These are phyloP conservation scores for Dicrostonyx torquatus DNA, from an alignment of 2,797 vertebrate genomes.

Conservation along the genomic window DNA sequence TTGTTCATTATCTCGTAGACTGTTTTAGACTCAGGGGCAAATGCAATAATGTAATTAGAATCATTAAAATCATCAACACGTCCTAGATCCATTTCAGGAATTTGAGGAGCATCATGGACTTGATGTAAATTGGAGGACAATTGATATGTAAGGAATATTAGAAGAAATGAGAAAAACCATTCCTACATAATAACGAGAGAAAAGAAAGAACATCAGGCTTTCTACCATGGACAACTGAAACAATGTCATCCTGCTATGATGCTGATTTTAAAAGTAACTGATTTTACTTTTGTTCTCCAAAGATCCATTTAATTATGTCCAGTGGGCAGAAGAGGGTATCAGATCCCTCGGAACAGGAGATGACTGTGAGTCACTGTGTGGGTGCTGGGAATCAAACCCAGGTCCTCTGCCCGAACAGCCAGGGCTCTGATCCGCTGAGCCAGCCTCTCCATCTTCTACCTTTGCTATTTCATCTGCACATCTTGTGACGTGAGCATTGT, in stretches of 20 bases:
- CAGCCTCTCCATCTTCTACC: background rate
- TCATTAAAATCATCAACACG: slow-evolving; percentile 72
- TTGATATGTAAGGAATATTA: background rate
- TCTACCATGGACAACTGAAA: background rate
- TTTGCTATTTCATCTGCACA: background rate
- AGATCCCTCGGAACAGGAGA: no score
- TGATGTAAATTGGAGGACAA: slow-evolving; percentile 53
- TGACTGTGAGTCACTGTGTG: background rate
- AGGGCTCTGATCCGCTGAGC: background rate
- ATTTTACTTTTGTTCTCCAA: background rate
- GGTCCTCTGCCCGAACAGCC: background rate
- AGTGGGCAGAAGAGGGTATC: background rate
- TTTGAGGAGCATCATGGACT: slow-evolving; percentile 23
- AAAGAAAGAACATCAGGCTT: background rate
- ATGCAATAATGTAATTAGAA: slow-evolving; percentile 63
- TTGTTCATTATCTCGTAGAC: slow-evolving; percentile 73
- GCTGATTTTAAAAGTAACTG: background rate
- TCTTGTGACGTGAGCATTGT: background rate
- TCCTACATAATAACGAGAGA: slow-evolving; percentile 54
- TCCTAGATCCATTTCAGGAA: slow-evolving; percentile 60
- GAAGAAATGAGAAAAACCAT: slow-evolving; percentile 70
- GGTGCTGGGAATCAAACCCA: background rate
- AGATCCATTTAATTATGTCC: background rate
- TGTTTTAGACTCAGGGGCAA: slow-evolving; percentile 52
- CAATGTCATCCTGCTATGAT: background rate